Evolutionary conservation across 2,888 invertebrate genomes (phyloP), one percentile per base, ranked within the genome.

Genomic region (Apodemia mormo): DNA sequence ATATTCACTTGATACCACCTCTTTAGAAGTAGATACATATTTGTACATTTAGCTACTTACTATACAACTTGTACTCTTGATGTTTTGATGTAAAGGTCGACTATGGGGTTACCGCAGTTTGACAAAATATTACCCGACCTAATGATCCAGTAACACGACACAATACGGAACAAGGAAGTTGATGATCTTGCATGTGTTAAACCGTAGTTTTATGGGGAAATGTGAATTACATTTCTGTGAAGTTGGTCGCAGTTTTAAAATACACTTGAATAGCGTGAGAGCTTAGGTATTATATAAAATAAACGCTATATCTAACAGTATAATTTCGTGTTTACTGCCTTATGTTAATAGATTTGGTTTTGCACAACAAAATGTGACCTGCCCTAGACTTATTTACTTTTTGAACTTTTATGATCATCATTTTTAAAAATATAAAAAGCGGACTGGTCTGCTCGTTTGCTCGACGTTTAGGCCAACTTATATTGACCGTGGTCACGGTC

Each of bases 191-290:
- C 43, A 45, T 66, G 43, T 66, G 43, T 61, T 61, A 33, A 61
- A 33, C 1, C 10, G 14, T 14, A 82, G 82, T 52, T 52, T 52
- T 52, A n/a, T 52, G 12, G 5, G 7, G n/a, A 52, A 52, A 52
- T 52, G 52, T 52, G 7, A n/a, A 52, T 52, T 52, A 9, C 9
- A 1, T 49, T 14, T n/a, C 49, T 14, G 49, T n/a, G n/a, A 52
- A 52, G 6, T 52, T 45, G n/a, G n/a, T 52, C n/a, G 49, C 49
- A 6, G 49, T 52, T 52, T 52, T 52, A 52, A 52, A 52, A 52
- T 52, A 52, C 10, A 52, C 49, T 52, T 14, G 49, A 49, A 49
- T 49, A 49, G 49, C 49, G 3, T 49, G 4, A 4, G 14, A 14
- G 9, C 14, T 14, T 14, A 4, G 12, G 5, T 49, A 14, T 49